phyloP scores from a whole-genome alignment of 2,797 vertebrate species.

The Neosalanx taihuensis region DNA sequence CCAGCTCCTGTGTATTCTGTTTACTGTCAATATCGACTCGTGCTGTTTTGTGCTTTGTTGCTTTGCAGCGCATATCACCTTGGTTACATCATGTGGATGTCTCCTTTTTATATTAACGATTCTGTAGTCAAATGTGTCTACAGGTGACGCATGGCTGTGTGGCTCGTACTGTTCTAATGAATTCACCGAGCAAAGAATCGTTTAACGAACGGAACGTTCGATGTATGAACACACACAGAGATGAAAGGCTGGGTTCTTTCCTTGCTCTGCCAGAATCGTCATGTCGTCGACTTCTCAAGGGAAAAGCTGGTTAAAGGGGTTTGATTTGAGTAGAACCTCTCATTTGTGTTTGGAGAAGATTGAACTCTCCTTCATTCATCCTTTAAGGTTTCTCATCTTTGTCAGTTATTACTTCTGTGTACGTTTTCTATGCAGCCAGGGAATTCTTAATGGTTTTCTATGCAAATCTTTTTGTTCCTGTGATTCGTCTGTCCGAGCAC shows the following conservation, averaged over 20 bases:
- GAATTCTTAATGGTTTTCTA: conserved; percentile 51
- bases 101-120: conserved; percentile 13
- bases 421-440: conserved; percentile 45
- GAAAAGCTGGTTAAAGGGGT: conserved; percentile 2
- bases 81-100: neutral
- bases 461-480: conserved; percentile 60
- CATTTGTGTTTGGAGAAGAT: conserved; percentile 4
- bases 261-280: no score
- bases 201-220: neutral
- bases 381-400: conserved; percentile 5
- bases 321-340: conserved; percentile 9
- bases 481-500: conserved; percentile 3
- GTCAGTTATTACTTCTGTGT: conserved; percentile 41
- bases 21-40: neutral
- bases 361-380: conserved; percentile 7
- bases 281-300: neutral
- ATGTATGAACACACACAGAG: neutral
- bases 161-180: neutral
- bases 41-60: conserved; percentile 9
- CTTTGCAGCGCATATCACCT: conserved; percentile 14
- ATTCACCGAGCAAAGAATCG: neutral
- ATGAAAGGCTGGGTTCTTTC: neutral
- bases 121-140: conserved; percentile 3
- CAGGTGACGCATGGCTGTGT: no score
- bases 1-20: conserved; percentile 18